These are phyloP conservation scores for Geophilus truncorum DNA, from an alignment of 2,888 invertebrate genomes.

Conservation along the genomic window DNA sequence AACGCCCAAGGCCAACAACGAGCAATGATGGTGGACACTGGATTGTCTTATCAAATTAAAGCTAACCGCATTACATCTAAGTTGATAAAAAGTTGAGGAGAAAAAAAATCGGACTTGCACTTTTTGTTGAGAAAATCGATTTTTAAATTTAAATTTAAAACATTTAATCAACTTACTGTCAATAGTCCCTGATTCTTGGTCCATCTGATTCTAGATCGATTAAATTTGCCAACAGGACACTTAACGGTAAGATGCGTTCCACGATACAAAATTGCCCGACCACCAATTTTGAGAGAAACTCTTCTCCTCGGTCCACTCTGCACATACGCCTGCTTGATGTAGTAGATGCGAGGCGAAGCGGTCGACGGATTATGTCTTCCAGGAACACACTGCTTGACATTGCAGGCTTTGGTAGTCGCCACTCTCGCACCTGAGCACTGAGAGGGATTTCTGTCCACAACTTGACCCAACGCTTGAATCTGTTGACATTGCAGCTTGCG, in stretches of 20 bases:
- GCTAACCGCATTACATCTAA: no score
- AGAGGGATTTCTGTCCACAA: conserved; percentile 68
- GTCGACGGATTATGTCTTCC: conserved; percentile 50
- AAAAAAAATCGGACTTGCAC: no score
- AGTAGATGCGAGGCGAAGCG: conserved; percentile 66
- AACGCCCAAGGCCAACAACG: no score
- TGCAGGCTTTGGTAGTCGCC: conserved; percentile 73
- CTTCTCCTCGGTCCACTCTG: conserved; percentile 77
- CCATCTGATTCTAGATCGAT: conserved; percentile 79
- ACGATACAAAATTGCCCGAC: conserved; percentile 80
- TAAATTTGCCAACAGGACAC: conserved; percentile 78
- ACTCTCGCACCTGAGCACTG: conserved; percentile 64
- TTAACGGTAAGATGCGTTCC: conserved; percentile 90
- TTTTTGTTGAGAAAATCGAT: not conserved
- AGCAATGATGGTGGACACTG: no score
- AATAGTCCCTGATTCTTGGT: conserved; percentile 72
- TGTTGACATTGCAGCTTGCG: conserved; percentile 73
- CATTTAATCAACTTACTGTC: conserved; percentile 40
- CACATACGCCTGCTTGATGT: conserved; percentile 69
- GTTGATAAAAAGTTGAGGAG: no score
- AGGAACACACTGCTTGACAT: conserved; percentile 69
- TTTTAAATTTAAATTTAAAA: not conserved
- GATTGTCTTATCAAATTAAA: no score
- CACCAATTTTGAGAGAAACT: conserved; percentile 81
- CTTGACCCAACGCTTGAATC: conserved; percentile 86